Base-by-base conservation (phyloP, 2,113 vertebrate genomes). In the Oxygymnocypris stewartii region DNA sequence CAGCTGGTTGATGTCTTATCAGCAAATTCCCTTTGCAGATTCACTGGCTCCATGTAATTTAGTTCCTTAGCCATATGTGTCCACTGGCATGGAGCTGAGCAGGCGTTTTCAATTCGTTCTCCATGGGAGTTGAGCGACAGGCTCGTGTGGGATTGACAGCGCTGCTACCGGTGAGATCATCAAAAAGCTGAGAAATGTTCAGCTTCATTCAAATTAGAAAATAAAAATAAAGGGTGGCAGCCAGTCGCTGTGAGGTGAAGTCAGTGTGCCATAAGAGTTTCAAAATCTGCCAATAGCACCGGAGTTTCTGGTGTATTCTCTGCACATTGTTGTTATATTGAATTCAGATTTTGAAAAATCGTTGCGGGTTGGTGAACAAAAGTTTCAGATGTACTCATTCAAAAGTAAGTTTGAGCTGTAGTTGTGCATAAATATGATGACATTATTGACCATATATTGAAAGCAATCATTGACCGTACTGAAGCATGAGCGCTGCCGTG, bases 311-410 rank as follows among this genome's bases (percentile, higher is more conserved):
- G 16, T 20, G 37, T 74, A 74, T 74, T 74, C 20, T 7, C 37
- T 10, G 42, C 44, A 25, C 16, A 51, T 4, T 54, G 44, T 77
- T 51, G 47, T 8, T 35, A 8, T 51, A 54, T 78, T 31, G 75
- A 47, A 78, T 78, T 54, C 25, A 78, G 37, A n/a, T 73, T 73
- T 73, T 73, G 37, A 73, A 42, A 73, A 49, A 78, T 54, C 14
- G 0, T 28, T 49, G n/a, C 3, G 14, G 44, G 44, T 77, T 28
- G 74, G 44, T 49, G 9, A 76, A 49, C 37, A 73, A n/a, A 74
- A n/a, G 71, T 42, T 42, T 37, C 8, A 71, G 0, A 10, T 71
- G 4, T 73, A 1, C 71, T 73, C 69, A 69, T 18, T 18, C 31
- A 9, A 1, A 37, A 1, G 67, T 71, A 37, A 40, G 20, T 73